These are phyloP conservation scores for Stichodactyla mertensii DNA, from an alignment of 64 coral and sea anemone genomes.

Conservation along the genomic window DNA sequence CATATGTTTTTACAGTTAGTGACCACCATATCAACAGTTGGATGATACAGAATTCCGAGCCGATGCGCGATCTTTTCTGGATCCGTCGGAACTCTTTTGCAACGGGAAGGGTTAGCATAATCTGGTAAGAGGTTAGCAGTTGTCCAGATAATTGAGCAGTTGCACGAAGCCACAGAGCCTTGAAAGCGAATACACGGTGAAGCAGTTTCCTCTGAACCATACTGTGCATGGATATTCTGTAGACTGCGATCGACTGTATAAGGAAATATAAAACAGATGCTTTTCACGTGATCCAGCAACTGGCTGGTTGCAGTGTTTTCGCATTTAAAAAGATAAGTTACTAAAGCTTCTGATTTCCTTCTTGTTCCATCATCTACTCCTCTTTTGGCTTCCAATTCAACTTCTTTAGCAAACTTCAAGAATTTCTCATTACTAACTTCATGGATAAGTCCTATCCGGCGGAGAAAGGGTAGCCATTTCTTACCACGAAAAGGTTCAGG, in stretches of 20 bases:
- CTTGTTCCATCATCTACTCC: neutral
- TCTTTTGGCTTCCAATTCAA: constrained; percentile 17
- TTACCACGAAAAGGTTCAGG: neutral
- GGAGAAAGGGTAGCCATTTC: constrained; percentile 30
- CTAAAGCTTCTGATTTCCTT: constrained; percentile 15
- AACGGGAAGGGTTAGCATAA: constrained; percentile 6
- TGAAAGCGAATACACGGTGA: neutral
- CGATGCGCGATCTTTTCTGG: neutral
- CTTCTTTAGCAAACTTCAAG: constrained; percentile 25
- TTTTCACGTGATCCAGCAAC: neutral
- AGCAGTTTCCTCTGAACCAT: neutral
- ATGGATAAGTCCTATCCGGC: constrained; percentile 29
- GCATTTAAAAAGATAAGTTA: constrained; percentile 12
- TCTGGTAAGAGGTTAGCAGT: constrained; percentile 14
- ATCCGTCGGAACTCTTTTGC: neutral
- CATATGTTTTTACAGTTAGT: constrained; percentile 27
- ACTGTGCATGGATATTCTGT: neutral
- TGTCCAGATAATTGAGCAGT: constrained; percentile 32
- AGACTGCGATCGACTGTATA: neutral
- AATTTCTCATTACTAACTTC: neutral
- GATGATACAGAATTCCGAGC: constrained; percentile 5
- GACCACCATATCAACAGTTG: constrained; percentile 26
- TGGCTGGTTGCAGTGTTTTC: neutral
- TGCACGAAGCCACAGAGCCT: neutral
- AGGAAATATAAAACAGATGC: constrained; percentile 10